These are phyloP conservation scores for Brachionus calyciflorus DNA, from an alignment of 1,140 invertebrate species.

Conservation along the genomic window DNA sequence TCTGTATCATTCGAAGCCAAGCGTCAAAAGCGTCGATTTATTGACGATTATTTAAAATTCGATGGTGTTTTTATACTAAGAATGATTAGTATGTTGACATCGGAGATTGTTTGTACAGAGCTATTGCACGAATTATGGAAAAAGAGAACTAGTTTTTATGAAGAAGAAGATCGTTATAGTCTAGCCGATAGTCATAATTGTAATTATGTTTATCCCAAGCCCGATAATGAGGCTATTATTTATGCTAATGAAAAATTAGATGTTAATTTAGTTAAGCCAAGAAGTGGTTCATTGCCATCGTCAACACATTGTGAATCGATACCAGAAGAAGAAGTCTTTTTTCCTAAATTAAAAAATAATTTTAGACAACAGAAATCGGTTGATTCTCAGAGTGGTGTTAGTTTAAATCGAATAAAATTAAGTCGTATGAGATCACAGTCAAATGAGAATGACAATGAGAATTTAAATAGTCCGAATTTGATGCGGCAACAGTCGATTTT, in stretches of 20 bases:
- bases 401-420: background rate
- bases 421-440: background rate
- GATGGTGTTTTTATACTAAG: slow-evolving; percentile 46
- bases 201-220: background rate
- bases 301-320: background rate
- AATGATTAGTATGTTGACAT: slow-evolving; percentile 43
- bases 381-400: background rate
- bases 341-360: background rate
- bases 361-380: background rate
- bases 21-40: slow-evolving; percentile 9
- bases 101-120: slow-evolving; percentile 32
- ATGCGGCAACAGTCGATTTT: background rate
- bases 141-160: background rate
- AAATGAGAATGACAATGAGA: background rate
- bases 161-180: background rate
- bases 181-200: background rate
- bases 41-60: slow-evolving; percentile 39
- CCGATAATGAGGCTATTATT: background rate
- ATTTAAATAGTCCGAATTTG: background rate
- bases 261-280: too few relatives aligned
- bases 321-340: background rate
- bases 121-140: slow-evolving; percentile 44
- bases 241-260: background rate
- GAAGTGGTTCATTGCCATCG: background rate
- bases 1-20: slow-evolving; percentile 25